These are phyloP conservation scores for Scrobipalpa atriplicella DNA, from an alignment of 2,888 invertebrate species.

Conservation along the genomic window DNA sequence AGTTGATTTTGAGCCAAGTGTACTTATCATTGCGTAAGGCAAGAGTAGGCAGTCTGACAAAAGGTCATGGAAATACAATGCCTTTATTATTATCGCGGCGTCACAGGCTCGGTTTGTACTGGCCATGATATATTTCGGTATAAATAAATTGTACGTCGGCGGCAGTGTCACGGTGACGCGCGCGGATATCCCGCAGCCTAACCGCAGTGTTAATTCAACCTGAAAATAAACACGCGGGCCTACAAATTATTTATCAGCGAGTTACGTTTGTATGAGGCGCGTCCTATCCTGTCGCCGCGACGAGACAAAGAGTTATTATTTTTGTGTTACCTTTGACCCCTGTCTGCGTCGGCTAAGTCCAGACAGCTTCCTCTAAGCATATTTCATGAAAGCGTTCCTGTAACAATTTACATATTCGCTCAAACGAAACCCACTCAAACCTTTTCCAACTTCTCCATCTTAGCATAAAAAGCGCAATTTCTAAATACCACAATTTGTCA, in stretches of 20 bases:
- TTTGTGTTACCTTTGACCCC: slow-evolving; percentile 9
- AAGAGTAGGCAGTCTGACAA: slow-evolving; percentile 8
- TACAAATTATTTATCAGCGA: slow-evolving; percentile 29
- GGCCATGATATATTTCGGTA: slow-evolving; percentile 25
- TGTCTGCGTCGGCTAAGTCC: neutral
- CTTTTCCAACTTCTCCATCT: slow-evolving; percentile 16
- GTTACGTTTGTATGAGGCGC: neutral
- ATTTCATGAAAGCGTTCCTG: neutral
- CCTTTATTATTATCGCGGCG: slow-evolving; percentile 24
- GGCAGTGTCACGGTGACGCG: slow-evolving; percentile 31
- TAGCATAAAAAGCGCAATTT: slow-evolving; percentile 22
- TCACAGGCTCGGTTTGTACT: slow-evolving; percentile 23
- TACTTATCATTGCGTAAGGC: slow-evolving; percentile 16
- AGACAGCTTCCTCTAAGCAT: neutral
- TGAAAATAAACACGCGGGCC: slow-evolving; percentile 26
- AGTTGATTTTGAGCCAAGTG: slow-evolving; percentile 5
- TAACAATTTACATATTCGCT: neutral
- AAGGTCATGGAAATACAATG: slow-evolving; percentile 25
- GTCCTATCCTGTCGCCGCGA: neutral
- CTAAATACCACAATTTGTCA: slow-evolving; percentile 44
- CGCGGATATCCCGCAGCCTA: slow-evolving; percentile 26
- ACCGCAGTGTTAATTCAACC: slow-evolving; percentile 34
- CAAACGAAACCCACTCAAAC: slow-evolving; percentile 8
- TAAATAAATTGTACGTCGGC: slow-evolving; percentile 31
- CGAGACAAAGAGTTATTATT: slow-evolving; percentile 12